A percentile compares a stretch with the other conserved stretches of the same genome.
Evolutionary conservation across 2,797 vertebrate genomes (phyloP).

Genomic region (Aythya fuligula): DNA sequence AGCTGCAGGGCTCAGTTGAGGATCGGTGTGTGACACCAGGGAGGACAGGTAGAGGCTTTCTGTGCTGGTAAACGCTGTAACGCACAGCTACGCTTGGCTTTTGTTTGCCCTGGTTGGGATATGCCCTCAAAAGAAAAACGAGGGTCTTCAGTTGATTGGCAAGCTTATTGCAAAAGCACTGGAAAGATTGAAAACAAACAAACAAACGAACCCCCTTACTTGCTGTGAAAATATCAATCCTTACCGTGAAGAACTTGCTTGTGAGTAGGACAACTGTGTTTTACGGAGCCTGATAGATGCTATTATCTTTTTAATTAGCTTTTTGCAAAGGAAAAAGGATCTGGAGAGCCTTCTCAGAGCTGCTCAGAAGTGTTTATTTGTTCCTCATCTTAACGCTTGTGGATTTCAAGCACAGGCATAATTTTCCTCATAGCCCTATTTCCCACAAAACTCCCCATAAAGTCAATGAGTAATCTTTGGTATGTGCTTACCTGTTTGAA

Average conservation of each 20-base stretch:
- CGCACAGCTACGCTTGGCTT: not conserved
- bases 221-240: not conserved
- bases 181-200: not conserved
- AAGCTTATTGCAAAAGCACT: not conserved
- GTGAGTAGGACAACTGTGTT: not conserved
- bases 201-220: not conserved
- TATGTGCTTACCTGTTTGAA: not conserved
- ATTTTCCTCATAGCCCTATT: not conserved
- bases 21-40: not conserved
- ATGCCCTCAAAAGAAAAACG: not conserved
- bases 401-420: not conserved
- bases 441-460: not conserved
- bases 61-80: not conserved
- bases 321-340: not conserved
- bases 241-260: not conserved
- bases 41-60: conserved; percentile 2
- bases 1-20: not conserved
- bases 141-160: not conserved
- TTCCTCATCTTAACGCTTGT: not conserved
- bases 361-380: not conserved
- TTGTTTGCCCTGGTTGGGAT: not conserved
- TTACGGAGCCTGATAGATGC: not conserved
- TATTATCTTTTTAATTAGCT: not conserved
- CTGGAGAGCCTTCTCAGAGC: not conserved
- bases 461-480: not conserved